Evolutionary conservation across 2,113 vertebrate species (phyloP).

Genomic region (Rhabdornis inornatus): DNA sequence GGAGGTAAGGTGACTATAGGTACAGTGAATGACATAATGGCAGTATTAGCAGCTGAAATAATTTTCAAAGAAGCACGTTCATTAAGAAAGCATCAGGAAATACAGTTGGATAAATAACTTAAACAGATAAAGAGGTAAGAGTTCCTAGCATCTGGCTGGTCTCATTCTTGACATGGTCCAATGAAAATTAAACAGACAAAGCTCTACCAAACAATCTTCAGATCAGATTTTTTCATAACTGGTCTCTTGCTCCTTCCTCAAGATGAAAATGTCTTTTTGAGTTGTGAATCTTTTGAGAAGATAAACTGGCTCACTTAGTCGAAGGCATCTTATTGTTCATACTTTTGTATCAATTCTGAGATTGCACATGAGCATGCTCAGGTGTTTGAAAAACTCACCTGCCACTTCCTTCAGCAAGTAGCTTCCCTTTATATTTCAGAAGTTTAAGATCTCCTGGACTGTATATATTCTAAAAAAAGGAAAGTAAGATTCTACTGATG

Average conservation of each 20-base stretch:
- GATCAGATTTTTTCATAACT: not conserved
- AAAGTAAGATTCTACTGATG: not conserved
- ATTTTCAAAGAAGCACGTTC: not conserved
- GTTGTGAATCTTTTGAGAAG: not conserved
- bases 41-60: not conserved
- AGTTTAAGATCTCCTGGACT: not conserved
- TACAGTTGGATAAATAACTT: not conserved
- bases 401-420: not conserved
- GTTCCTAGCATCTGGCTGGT: not conserved
- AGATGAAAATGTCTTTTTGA: not conserved
- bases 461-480: not conserved
- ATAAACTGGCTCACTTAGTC: not conserved
- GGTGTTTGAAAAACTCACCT: not conserved
- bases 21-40: not conserved
- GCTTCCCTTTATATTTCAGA: not conserved
- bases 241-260: not conserved
- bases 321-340: not conserved
- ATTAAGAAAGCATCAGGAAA: not conserved
- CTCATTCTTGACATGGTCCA: not conserved
- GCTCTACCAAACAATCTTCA: not conserved
- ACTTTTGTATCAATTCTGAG: not conserved
- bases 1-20: not conserved
- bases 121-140: not conserved
- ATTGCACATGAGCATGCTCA: not conserved
- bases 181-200: conserved; percentile 3